Evolutionary conservation across 2,888 invertebrate species (phyloP).

Genomic region (Seladonia tumulorum): DNA sequence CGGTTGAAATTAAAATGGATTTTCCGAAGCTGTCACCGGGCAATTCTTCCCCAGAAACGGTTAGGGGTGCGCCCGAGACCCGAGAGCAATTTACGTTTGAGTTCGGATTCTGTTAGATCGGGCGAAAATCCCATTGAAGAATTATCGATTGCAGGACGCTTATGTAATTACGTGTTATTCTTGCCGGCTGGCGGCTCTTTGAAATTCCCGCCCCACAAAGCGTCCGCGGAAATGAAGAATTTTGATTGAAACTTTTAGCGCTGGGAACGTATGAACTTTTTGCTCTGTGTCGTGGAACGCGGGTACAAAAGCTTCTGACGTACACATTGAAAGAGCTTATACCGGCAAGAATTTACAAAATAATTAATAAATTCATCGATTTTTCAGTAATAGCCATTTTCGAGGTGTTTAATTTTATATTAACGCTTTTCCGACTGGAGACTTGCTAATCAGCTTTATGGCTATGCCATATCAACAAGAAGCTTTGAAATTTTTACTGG

Average conservation of each 20-base stretch:
- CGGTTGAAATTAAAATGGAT: slow-evolving; percentile 18
- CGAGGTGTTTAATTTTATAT: not conserved
- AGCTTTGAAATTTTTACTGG: too few species aligned
- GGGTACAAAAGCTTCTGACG: not conserved
- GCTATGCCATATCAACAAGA: not conserved
- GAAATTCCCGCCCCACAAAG: not conserved
- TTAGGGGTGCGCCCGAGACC: not conserved
- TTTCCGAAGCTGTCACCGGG: not conserved
- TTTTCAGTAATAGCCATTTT: not conserved
- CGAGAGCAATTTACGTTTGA: slow-evolving; percentile 24
- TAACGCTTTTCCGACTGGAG: not conserved
- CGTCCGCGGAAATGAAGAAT: slow-evolving; percentile 2
- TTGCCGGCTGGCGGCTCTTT: not conserved
- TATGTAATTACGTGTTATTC: slow-evolving; percentile 26
- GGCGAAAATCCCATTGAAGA: slow-evolving; percentile 8
- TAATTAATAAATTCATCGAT: not conserved
- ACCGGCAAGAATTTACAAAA: not conserved
- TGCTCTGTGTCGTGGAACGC: not conserved
- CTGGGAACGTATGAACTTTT: not conserved
- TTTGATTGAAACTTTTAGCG: not conserved
- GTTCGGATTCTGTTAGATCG: not conserved
- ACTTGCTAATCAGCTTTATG: not conserved
- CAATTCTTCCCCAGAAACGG: not conserved
- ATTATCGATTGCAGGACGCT: slow-evolving; percentile 7
- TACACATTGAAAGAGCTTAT: not conserved